Conservation (phyloP, 2,888 invertebrate genomes). For the Meghimatium bilineatum region DNA sequence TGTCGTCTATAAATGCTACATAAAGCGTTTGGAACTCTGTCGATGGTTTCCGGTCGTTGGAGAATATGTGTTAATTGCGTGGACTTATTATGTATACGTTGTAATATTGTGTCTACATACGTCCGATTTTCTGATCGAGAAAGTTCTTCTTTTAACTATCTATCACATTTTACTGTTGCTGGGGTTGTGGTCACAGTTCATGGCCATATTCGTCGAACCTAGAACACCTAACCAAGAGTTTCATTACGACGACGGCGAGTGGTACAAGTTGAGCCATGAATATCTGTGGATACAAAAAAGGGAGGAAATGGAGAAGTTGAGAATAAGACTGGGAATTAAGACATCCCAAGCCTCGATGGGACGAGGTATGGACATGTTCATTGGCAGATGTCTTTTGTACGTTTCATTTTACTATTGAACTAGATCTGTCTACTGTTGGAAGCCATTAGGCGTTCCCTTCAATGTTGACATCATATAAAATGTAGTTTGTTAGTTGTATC, state of each 20-base stretch:
- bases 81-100: conserved; percentile 33
- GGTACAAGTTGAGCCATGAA: conserved; percentile 10
- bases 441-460: no score
- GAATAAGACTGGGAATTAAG: background rate
- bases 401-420: no score
- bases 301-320: conserved; percentile 8
- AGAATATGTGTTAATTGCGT: background rate
- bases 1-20: background rate
- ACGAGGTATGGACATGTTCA: background rate
- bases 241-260: background rate
- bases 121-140: background rate
- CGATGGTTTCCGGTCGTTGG: background rate
- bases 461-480: no score
- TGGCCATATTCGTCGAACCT: background rate
- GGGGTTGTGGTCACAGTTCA: background rate
- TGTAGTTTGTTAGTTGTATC: no score
- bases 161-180: conserved; percentile 7
- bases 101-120: background rate
- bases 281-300: background rate
- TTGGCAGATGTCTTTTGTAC: no score
- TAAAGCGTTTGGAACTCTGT: background rate
- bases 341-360: conserved; percentile 5
- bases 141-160: background rate
- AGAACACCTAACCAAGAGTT: background rate
- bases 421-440: no score